Evolutionary conservation across 2,113 vertebrate genomes (phyloP).

Genomic region (Calypte anna): DNA sequence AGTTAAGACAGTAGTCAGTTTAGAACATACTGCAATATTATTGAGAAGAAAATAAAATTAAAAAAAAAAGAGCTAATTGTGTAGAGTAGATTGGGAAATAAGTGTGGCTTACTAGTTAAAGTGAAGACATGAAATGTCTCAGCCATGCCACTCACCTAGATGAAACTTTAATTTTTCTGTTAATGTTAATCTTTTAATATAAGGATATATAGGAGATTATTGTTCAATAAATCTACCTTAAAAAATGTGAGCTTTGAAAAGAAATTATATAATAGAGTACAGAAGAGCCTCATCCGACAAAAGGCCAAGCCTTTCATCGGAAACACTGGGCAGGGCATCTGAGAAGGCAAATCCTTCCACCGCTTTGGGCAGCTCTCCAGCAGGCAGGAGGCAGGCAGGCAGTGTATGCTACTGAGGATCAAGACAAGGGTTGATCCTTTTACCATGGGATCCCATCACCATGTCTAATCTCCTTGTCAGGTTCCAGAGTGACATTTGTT

Average conservation of each 20-base stretch:
- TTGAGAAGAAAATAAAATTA: background rate
- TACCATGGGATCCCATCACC: background rate
- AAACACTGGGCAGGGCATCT: background rate
- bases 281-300: background rate
- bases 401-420: background rate
- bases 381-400: background rate
- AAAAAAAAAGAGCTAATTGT: background rate
- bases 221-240: background rate
- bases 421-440: background rate
- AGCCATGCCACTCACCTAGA: background rate
- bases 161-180: background rate
- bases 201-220: background rate
- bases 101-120: background rate
- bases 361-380: background rate
- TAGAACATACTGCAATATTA: background rate
- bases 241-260: background rate
- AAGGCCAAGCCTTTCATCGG: background rate
- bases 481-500: background rate
- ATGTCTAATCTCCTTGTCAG: background rate
- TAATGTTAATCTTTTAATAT: background rate
- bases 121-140: background rate
- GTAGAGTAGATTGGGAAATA: background rate
- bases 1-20: background rate
- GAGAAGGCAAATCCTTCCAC: background rate
- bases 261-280: background rate